phyloP scores from a whole-genome alignment of 2,797 vertebrate genomes.

The Cottoperca gobio region DNA sequence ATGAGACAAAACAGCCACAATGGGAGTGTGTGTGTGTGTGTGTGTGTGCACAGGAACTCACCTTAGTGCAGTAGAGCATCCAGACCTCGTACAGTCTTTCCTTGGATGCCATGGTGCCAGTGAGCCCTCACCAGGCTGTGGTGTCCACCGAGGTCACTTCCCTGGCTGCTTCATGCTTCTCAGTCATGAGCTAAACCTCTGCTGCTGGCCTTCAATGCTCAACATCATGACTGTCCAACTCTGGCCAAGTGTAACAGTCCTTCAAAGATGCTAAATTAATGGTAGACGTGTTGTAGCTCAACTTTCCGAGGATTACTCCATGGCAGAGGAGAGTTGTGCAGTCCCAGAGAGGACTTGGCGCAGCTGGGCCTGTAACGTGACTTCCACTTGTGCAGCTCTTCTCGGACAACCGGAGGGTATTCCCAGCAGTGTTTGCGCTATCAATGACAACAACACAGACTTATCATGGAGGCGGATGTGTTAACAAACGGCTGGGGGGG shows the following conservation, averaged over 20 bases:
- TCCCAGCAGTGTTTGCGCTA: slow-evolving; percentile 34
- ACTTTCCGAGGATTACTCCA: slow-evolving; percentile 64
- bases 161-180: slow-evolving; percentile 73
- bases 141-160: slow-evolving; percentile 69
- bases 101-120: slow-evolving; percentile 92
- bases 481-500: slow-evolving; percentile 12
- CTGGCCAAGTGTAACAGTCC: slow-evolving; percentile 15
- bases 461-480: neutral
- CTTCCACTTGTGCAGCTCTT: slow-evolving; percentile 31
- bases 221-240: slow-evolving; percentile 36
- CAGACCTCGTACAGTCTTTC: slow-evolving; percentile 98
- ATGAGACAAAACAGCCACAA: neutral
- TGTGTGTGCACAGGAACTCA: slow-evolving; percentile 62
- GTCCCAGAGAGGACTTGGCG: slow-evolving; percentile 31
- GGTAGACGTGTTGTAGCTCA: slow-evolving; percentile 15
- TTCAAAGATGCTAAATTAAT: neutral
- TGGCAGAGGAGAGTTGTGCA: slow-evolving; percentile 29
- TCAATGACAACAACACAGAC: slow-evolving; percentile 28
- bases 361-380: slow-evolving; percentile 47
- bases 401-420: slow-evolving; percentile 1
- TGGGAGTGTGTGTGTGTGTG: neutral
- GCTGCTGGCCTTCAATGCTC: slow-evolving; percentile 12
- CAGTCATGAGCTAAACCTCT: slow-evolving; percentile 54
- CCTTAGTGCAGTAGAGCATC: slow-evolving; percentile 99
- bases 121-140: slow-evolving; percentile 57